These are phyloP conservation scores for Temnothorax curvispinosus DNA, from an alignment of 1,140 invertebrate species.

Conservation along the genomic window DNA sequence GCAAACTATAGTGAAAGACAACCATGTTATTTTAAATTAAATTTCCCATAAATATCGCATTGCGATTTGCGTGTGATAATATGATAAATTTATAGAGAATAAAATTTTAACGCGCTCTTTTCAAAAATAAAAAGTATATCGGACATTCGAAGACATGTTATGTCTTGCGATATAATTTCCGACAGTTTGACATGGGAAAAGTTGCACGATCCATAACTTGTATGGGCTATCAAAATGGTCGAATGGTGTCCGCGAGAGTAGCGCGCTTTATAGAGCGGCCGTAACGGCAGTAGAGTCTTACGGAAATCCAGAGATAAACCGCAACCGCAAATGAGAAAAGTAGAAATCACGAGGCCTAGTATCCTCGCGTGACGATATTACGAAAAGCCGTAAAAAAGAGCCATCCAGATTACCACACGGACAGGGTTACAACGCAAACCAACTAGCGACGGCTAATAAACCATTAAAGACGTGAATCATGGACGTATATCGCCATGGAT, in stretches of 20 bases:
- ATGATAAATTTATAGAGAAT: neutral
- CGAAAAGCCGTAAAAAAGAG: conserved; percentile 54
- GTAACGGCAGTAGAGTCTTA: conserved; percentile 24
- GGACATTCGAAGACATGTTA: neutral
- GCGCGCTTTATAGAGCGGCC: neutral
- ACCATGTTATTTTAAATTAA: neutral
- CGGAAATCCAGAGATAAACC: conserved; percentile 9
- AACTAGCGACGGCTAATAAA: conserved; percentile 61
- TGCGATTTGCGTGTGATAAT: neutral
- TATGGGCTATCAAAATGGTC: neutral
- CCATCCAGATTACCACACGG: conserved; percentile 47
- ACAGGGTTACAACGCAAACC: conserved; percentile 54
- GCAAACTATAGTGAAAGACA: neutral
- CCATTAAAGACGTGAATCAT: conserved; percentile 49
- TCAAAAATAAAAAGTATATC: neutral
- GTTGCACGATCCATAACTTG: conserved; percentile 9
- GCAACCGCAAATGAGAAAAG: conserved; percentile 8
- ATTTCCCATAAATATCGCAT: neutral
- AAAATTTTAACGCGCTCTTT: neutral
- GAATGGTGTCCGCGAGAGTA: conserved; percentile 33
- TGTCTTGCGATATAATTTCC: neutral
- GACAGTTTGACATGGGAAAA: conserved; percentile 28
- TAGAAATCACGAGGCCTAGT: conserved; percentile 29
- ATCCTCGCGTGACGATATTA: conserved; percentile 30
- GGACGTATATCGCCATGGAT: neutral